A percentile compares a stretch with the other conserved stretches of the same genome.
phyloP scores from a whole-genome alignment of 2,797 vertebrate genomes.

The Anomalospiza imberbis region DNA sequence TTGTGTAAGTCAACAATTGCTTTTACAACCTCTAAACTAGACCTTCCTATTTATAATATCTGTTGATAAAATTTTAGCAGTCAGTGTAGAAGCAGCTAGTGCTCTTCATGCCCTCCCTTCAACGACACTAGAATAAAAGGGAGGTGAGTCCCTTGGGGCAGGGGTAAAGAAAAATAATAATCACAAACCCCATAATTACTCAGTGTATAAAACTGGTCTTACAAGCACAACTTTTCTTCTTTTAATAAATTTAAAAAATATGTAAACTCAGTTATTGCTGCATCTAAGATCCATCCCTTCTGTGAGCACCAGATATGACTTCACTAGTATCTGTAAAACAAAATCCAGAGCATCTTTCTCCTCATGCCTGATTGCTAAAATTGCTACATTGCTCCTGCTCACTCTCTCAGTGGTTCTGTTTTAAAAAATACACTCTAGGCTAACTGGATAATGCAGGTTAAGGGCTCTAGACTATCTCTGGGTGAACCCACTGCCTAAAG shows the following conservation, averaged over 20 bases:
- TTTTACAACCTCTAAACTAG: not conserved
- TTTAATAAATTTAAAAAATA: not conserved
- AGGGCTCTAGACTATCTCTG: not conserved
- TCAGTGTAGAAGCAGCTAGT: not conserved
- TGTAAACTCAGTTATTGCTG: not conserved
- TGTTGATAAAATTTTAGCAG: not conserved
- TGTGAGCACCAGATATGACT: not conserved
- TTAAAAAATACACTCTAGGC: not conserved
- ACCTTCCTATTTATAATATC: not conserved
- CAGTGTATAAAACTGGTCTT: not conserved
- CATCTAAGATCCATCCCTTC: not conserved
- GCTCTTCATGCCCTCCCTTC: not conserved
- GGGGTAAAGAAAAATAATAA: not conserved
- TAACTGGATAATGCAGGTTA: not conserved
- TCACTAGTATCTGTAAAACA: not conserved
- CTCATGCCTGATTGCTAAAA: not conserved
- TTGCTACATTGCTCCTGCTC: not conserved
- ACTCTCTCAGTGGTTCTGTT: not conserved
- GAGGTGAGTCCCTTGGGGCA: not conserved
- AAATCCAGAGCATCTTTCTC: not conserved
- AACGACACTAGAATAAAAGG: not conserved
- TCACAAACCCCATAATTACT: not conserved
- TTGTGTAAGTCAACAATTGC: not conserved
- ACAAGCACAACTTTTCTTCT: not conserved
- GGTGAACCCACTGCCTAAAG: not conserved